These are phyloP conservation scores for Hyaena hyaena DNA, from an alignment of 2,113 vertebrate species.

Conservation along the genomic window DNA sequence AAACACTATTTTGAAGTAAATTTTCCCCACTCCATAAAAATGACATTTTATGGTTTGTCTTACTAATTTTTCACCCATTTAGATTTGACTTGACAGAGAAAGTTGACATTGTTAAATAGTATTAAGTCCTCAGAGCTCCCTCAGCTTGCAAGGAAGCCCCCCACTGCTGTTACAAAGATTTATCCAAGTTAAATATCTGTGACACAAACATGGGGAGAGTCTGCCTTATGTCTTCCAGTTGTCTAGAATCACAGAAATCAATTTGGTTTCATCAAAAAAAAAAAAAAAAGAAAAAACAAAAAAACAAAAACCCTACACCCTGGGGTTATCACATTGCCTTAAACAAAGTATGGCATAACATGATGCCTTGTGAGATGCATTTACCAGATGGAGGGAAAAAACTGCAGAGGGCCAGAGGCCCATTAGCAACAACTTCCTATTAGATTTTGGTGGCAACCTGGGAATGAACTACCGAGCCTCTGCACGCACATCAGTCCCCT, in stretches of 20 bases:
- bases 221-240: slow-evolving; percentile 22
- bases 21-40: slow-evolving; percentile 62
- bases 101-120: slow-evolving; percentile 64
- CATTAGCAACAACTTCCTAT: background rate
- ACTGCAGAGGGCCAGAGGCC: background rate
- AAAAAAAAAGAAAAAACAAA: background rate
- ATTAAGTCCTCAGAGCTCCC: slow-evolving; percentile 27
- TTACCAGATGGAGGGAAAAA: slow-evolving; percentile 5
- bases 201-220: background rate
- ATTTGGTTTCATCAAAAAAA: background rate
- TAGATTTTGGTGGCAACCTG: background rate
- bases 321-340: background rate
- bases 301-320: background rate
- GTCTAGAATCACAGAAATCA: slow-evolving; percentile 41
- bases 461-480: background rate
- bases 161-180: background rate
- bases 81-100: slow-evolving; percentile 46
- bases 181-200: slow-evolving; percentile 42
- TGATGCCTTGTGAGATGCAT: background rate
- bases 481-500: background rate
- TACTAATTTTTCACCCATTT: slow-evolving; percentile 64
- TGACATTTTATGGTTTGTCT: slow-evolving; percentile 33
- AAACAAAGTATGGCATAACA: background rate
- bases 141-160: background rate
- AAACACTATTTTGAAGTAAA: slow-evolving; percentile 64